Evolutionary conservation across 2,888 invertebrate species (phyloP).

Genomic region (Euphydryas editha): DNA sequence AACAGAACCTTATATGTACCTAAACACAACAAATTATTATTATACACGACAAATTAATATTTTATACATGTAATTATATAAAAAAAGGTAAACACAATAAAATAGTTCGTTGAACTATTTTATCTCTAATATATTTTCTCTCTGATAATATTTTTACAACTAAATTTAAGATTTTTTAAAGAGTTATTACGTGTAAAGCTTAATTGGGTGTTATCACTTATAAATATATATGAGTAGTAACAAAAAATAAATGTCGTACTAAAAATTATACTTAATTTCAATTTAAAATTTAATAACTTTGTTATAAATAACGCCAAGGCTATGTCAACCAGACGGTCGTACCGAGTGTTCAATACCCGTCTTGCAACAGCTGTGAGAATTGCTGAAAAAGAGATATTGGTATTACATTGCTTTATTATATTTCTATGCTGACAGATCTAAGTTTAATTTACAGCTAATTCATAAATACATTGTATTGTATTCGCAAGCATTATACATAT

Average conservation of each 20-base stretch:
- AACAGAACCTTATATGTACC: too few species aligned
- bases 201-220: too few species aligned
- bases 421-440: slow-evolving; percentile 14
- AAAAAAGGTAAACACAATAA: too few species aligned
- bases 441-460: background rate
- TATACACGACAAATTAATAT: too few species aligned
- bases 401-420: slow-evolving; percentile 29
- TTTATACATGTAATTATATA: too few species aligned
- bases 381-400: slow-evolving; percentile 32
- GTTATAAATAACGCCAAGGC: slow-evolving; percentile 29
- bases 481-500: background rate
- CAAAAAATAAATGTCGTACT: background rate
- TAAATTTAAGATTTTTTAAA: too few species aligned
- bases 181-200: too few species aligned
- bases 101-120: too few species aligned
- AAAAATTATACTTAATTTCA: slow-evolving; percentile 3
- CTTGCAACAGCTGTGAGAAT: slow-evolving; percentile 27
- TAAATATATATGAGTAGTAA: too few species aligned
- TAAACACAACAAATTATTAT: too few species aligned
- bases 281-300: slow-evolving; percentile 25
- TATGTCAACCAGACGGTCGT: slow-evolving; percentile 33
- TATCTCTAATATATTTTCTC: too few species aligned
- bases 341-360: slow-evolving; percentile 30
- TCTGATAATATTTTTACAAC: too few species aligned
- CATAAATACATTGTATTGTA: background rate